Conservation (phyloP, 35 echinoderm and acorn worm species). For the Acanthaster planci region DNA sequence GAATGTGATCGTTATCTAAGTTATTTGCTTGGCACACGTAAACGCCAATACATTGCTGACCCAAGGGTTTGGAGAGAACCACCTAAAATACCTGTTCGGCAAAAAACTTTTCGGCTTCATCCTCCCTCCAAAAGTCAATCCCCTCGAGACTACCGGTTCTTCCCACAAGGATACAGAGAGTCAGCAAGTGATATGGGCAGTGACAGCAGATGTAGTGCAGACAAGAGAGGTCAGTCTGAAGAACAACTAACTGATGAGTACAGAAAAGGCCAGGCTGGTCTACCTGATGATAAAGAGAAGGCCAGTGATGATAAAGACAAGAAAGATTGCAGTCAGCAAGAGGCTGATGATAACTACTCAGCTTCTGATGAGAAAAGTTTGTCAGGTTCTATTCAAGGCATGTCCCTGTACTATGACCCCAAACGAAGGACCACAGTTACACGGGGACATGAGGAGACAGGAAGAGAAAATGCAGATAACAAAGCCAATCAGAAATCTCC, state of each 20-base stretch:
- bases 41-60: conserved; percentile 75
- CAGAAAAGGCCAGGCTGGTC: background rate
- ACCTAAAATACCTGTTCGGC: conserved; percentile 74
- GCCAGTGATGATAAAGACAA: background rate
- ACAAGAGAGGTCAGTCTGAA: background rate
- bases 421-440: conserved; percentile 40
- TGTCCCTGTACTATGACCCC: conserved; percentile 44
- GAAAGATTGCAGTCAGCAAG: background rate
- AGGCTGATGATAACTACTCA: background rate
- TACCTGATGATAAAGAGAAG: background rate
- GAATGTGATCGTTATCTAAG: conserved; percentile 76
- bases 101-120: conserved; percentile 32
- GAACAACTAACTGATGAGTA: background rate
- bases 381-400: background rate
- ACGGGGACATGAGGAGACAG: background rate
- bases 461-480: background rate
- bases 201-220: background rate
- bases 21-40: conserved; percentile 62
- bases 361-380: background rate
- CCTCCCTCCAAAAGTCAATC: conserved; percentile 30
- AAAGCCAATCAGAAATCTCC: background rate
- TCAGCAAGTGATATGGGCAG: background rate
- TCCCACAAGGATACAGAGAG: background rate
- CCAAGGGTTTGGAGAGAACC: conserved; percentile 87
- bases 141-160: conserved; percentile 22